A percentile compares a stretch with the other conserved stretches of the same genome.
Evolutionary conservation across 2,113 vertebrate species (phyloP).

Genomic region (Neodontobutis hainanensis): DNA sequence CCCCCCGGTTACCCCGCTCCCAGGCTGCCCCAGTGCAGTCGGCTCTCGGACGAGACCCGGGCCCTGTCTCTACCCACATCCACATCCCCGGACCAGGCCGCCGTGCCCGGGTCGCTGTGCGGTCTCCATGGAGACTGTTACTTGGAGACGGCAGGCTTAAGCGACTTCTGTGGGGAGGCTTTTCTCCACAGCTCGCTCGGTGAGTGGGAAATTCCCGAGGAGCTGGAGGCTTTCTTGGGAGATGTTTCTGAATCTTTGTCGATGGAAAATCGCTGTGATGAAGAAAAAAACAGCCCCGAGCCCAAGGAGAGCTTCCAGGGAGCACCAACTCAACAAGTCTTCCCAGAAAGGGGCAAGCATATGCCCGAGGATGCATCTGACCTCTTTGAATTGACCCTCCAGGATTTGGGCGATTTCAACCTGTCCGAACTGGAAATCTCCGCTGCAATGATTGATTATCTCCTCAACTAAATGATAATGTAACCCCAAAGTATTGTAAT

Average conservation of each 20-base stretch:
- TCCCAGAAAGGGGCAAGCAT: neutral
- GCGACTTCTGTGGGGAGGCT: neutral
- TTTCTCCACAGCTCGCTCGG: neutral
- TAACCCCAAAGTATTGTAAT: neutral
- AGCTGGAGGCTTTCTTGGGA: constrained; percentile 28
- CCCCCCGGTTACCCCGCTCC: constrained; percentile 32
- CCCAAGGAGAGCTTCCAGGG: neutral
- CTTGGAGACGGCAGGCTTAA: constrained; percentile 11
- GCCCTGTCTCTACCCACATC: neutral
- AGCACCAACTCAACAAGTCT: neutral
- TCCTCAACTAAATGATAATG: constrained; percentile 29
- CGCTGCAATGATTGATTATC: constrained; percentile 61
- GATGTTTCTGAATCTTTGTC: neutral
- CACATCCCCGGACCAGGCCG: constrained; percentile 7
- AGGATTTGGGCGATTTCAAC: constrained; percentile 42
- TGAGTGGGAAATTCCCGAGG: constrained; percentile 37
- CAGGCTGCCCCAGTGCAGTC: constrained; percentile 47
- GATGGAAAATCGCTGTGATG: neutral
- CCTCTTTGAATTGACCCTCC: constrained; percentile 43
- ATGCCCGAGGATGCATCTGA: constrained; percentile 20
- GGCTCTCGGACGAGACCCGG: constrained; percentile 22
- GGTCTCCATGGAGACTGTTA: neutral
- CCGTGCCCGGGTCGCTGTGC: neutral
- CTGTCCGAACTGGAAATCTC: constrained; percentile 61
- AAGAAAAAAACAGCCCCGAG: neutral